A percentile compares a stretch with the other conserved stretches of the same genome.
phyloP scores from a whole-genome alignment of 2,888 invertebrate genomes.

The Zhuqinia jingwanae region DNA sequence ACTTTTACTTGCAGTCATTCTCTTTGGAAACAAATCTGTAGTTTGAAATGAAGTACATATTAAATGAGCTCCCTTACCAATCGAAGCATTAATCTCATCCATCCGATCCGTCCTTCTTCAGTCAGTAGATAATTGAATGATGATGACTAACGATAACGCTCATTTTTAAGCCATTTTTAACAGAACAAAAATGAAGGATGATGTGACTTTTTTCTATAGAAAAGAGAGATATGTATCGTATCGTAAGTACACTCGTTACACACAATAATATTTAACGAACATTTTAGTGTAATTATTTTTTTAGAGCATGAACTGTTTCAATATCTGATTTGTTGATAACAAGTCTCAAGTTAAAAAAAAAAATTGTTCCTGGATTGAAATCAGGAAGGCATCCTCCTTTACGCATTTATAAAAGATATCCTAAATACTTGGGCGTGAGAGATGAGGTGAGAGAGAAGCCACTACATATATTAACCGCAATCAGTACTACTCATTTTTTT shows the following conservation, averaged over 20 bases:
- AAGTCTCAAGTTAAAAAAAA: background rate
- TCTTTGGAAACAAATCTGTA: background rate
- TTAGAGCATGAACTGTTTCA: constrained; percentile 13
- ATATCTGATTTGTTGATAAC: constrained; percentile 44
- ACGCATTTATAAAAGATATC: too few relatives aligned
- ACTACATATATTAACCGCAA: background rate
- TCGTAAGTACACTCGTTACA: too few relatives aligned
- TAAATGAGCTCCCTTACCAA: constrained; percentile 9
- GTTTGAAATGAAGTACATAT: background rate
- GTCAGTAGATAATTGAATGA: constrained; percentile 62
- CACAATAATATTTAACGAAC: background rate
- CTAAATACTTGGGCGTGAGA: too few relatives aligned
- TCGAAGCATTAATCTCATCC: constrained; percentile 41
- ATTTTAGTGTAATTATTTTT: constrained; percentile 48
- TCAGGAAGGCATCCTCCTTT: too few relatives aligned
- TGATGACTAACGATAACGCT: constrained; percentile 63
- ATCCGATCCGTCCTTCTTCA: constrained; percentile 43
- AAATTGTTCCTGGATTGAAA: too few relatives aligned
- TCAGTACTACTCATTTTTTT: background rate
- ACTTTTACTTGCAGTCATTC: constrained; percentile 25
- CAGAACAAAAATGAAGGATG: constrained; percentile 1
- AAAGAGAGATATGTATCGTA: too few relatives aligned
- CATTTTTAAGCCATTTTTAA: constrained; percentile 11
- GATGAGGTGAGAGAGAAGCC: too few relatives aligned
- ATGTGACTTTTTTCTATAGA: background rate